phyloP scores from a whole-genome alignment of 2,888 invertebrate genomes.

The Pandemis cinnamomeana region DNA sequence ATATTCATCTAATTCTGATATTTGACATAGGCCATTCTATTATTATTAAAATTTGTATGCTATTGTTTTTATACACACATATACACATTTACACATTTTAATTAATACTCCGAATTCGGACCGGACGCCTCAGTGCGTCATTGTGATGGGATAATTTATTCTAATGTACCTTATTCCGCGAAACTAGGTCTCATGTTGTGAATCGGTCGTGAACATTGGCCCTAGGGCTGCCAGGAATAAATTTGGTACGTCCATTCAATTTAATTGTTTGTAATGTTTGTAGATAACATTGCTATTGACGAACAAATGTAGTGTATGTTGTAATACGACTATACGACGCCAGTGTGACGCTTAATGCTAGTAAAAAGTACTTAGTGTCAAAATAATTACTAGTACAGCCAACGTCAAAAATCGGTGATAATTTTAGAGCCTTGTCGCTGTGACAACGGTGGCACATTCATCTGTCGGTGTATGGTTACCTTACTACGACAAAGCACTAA shows the following conservation, averaged over 20 bases:
- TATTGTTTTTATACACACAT: constrained; percentile 36
- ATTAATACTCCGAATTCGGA: constrained; percentile 43
- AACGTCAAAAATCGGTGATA: no score
- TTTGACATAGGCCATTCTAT: background rate
- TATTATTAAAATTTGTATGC: constrained; percentile 21
- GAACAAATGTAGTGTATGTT: background rate
- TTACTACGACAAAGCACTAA: no score
- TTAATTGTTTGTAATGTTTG: background rate
- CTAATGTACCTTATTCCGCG: constrained; percentile 59
- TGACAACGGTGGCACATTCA: no score
- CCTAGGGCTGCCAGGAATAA: constrained; percentile 20
- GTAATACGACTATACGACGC: no score
- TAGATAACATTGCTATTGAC: background rate
- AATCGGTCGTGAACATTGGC: constrained; percentile 17
- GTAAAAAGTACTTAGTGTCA: background rate
- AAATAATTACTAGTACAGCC: no score
- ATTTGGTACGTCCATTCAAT: background rate
- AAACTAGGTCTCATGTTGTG: constrained; percentile 40
- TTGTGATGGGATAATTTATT: constrained; percentile 63
- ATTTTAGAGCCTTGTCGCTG: no score
- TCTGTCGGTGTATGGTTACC: no score
- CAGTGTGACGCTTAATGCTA: no score
- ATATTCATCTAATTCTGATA: constrained; percentile 43
- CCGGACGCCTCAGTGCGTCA: constrained; percentile 60
- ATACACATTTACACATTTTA: no score